phyloP scores from a whole-genome alignment of 2,797 vertebrate species.

The Acanthopagrus latus region DNA sequence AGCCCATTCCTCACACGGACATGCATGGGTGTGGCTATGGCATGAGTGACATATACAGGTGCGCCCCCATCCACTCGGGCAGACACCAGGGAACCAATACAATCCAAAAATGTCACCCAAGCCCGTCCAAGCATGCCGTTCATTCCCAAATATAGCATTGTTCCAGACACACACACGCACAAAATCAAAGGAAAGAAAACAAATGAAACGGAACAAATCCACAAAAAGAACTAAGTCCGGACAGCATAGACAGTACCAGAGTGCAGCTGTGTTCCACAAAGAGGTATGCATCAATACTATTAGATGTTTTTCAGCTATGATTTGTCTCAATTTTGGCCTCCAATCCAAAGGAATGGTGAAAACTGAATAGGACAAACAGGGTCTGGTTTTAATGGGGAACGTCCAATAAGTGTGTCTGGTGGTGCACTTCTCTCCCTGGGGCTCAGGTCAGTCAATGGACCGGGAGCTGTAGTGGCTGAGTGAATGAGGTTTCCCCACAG shows the following conservation, averaged over 20 bases:
- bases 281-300: constrained; percentile 75
- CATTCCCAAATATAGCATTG: constrained; percentile 80
- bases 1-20: constrained; percentile 84
- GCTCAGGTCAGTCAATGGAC: constrained; percentile 78
- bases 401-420: constrained; percentile 59
- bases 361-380: constrained; percentile 38
- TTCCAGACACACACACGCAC: constrained; percentile 76
- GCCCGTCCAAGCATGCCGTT: constrained; percentile 84
- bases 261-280: constrained; percentile 79
- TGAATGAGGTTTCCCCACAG: constrained; percentile 81
- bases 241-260: constrained; percentile 78
- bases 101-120: constrained; percentile 84
- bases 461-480: constrained; percentile 78
- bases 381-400: constrained; percentile 25
- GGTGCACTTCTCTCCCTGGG: constrained; percentile 72
- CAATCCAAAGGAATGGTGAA: constrained; percentile 54
- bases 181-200: constrained; percentile 66
- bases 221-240: constrained; percentile 74
- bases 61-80: constrained; percentile 77
- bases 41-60: constrained; percentile 81
- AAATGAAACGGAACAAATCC: constrained; percentile 77
- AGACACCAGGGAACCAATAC: constrained; percentile 76
- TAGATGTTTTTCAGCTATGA: constrained; percentile 75
- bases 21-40: constrained; percentile 84
- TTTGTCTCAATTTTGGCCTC: constrained; percentile 68